A percentile compares a stretch with the other conserved stretches of the same genome.
phyloP scores from a whole-genome alignment of 2,888 invertebrate genomes.

The Ectropis crepuscularia region DNA sequence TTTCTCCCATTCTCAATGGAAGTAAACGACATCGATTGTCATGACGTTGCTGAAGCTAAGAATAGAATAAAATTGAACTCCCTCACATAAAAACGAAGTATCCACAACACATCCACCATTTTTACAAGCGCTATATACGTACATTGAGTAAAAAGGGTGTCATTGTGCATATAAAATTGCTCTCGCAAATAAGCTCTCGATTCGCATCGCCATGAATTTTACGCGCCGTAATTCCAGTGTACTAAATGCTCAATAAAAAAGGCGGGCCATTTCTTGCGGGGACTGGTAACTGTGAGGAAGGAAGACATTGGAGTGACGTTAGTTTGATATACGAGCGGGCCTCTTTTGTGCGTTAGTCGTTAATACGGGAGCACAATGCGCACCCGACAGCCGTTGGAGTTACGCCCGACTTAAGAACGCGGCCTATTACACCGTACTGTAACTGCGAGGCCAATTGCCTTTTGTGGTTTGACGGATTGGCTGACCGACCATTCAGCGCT shows the following conservation, averaged over 20 bases:
- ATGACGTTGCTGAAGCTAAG: conserved; percentile 6
- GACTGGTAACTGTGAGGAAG: conserved; percentile 76
- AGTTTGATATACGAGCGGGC: conserved; percentile 81
- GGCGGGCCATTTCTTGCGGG: conserved; percentile 71
- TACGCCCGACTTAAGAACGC: conserved; percentile 71
- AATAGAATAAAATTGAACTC: conserved; percentile 27
- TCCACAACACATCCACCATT: conserved; percentile 14
- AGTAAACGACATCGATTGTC: conserved; percentile 7
- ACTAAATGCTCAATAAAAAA: conserved; percentile 80
- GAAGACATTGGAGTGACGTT: conserved; percentile 83
- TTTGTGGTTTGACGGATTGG: conserved; percentile 35
- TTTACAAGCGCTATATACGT: conserved; percentile 24
- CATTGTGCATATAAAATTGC: conserved; percentile 41
- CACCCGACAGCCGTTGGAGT: conserved; percentile 68
- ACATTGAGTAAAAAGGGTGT: conserved; percentile 31
- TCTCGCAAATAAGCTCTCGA: conserved; percentile 43
- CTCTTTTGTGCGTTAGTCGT: conserved; percentile 80
- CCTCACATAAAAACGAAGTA: conserved; percentile 23
- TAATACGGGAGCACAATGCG: conserved; percentile 79
- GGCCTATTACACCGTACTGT: conserved; percentile 54
- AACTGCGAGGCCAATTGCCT: conserved; percentile 21
- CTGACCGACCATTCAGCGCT: conserved; percentile 33
- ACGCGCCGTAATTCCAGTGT: conserved; percentile 71
- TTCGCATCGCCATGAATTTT: conserved; percentile 60
- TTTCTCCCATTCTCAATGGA: neutral